Conservation (phyloP, 2,888 invertebrate species). For the Mesoligia furuncula region DNA sequence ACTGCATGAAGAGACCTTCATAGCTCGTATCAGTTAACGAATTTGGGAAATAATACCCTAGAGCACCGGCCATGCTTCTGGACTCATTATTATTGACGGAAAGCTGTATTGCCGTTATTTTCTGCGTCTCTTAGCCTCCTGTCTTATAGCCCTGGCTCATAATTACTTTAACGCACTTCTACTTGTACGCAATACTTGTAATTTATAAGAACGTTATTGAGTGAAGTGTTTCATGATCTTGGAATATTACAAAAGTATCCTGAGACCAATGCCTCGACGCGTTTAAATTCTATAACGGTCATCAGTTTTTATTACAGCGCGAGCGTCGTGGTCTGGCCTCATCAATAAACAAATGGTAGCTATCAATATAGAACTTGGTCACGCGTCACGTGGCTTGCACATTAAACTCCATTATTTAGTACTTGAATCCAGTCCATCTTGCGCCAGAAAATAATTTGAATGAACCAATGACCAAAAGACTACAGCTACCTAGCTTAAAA, state of each 20-base stretch:
- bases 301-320: constrained; percentile 43
- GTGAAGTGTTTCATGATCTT: background rate
- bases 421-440: background rate
- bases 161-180: background rate
- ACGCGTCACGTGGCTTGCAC: constrained; percentile 7
- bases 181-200: background rate
- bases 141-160: background rate
- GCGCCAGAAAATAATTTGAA: background rate
- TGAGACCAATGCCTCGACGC: constrained; percentile 13
- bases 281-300: constrained; percentile 37
- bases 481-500: background rate
- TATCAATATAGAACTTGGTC: constrained; percentile 32
- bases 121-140: background rate
- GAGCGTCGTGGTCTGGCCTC: constrained; percentile 41
- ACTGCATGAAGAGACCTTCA: background rate
- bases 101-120: constrained; percentile 10
- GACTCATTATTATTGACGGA: background rate
- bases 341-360: constrained; percentile 47
- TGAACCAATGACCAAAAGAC: background rate
- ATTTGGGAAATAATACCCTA: background rate
- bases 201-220: background rate
- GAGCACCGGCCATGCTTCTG: background rate
- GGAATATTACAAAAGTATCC: constrained; percentile 15
- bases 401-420: constrained; percentile 11
- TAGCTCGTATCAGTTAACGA: background rate